Percentiles rank a stretch among this genome's conserved stretches.
These are phyloP conservation scores for Andrena chrysosceles DNA, from an alignment of 2,888 invertebrate genomes.

Conservation along the genomic window DNA sequence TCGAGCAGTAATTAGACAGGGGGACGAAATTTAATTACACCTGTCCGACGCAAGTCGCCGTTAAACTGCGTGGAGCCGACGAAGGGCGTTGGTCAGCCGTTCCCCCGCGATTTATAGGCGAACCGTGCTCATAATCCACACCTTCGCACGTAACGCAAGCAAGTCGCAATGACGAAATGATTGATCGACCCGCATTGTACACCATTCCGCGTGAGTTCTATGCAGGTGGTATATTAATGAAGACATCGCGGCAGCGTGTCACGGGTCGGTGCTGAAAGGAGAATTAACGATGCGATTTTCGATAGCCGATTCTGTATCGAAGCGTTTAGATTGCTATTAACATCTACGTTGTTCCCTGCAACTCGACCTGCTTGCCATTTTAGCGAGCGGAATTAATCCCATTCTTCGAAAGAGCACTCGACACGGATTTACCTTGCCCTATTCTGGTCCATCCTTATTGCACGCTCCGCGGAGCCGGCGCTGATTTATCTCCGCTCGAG, in stretches of 20 bases:
- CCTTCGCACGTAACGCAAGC: not conserved
- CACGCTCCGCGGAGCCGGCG: not conserved
- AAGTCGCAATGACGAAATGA: conserved; percentile 4
- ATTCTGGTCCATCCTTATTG: not conserved
- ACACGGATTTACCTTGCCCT: not conserved
- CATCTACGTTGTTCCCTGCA: not conserved
- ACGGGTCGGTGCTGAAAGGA: not conserved
- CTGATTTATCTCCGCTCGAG: not conserved
- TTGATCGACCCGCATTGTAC: not conserved
- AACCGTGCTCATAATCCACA: not conserved
- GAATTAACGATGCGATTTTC: not conserved
- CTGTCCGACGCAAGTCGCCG: not conserved
- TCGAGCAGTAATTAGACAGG: not conserved
- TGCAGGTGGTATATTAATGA: not conserved
- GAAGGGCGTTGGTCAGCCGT: not conserved
- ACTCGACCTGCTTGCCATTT: not conserved
- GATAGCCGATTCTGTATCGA: not conserved
- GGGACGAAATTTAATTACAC: conserved; percentile 18
- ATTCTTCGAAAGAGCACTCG: not conserved
- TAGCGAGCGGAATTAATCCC: not conserved
- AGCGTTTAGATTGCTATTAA: not conserved
- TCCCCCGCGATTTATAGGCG: not conserved
- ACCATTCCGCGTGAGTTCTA: not conserved
- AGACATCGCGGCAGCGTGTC: not conserved
- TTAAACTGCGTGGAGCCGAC: not conserved